Evolutionary conservation across 2,113 vertebrate genomes (phyloP).

Genomic region (Corydoras sp.): DNA sequence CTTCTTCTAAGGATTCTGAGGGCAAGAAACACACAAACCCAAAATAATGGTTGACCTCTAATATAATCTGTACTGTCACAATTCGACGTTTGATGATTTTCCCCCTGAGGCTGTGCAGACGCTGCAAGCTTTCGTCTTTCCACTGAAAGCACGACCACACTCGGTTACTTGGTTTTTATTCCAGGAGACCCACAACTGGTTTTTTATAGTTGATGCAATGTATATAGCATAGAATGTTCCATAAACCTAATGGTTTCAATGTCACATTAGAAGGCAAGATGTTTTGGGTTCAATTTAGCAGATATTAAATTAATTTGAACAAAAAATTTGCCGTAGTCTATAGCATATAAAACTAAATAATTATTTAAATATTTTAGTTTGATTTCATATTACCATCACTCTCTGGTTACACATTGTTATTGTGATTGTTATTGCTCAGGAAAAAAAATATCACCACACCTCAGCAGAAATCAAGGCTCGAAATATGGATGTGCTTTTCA

Average conservation of each 20-base stretch:
- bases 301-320: not conserved
- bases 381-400: too few species aligned
- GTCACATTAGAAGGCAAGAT: conserved; percentile 25
- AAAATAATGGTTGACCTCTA: conserved; percentile 53
- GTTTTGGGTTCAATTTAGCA: conserved; percentile 14
- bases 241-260: conserved; percentile 41
- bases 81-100: conserved; percentile 52
- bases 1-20: conserved; percentile 49
- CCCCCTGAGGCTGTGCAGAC: conserved; percentile 53
- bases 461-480: too few species aligned
- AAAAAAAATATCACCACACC: too few species aligned
- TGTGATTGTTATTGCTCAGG: too few species aligned
- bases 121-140: conserved; percentile 47
- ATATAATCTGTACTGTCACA: conserved; percentile 51
- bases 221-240: conserved; percentile 52
- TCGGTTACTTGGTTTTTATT: conserved; percentile 49
- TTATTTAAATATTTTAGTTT: too few species aligned
- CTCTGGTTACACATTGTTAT: too few species aligned
- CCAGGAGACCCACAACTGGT: conserved; percentile 47
- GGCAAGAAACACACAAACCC: conserved; percentile 56
- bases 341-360: too few species aligned
- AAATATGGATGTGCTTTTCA: too few species aligned
- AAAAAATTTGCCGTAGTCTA: too few species aligned
- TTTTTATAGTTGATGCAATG: conserved; percentile 44
- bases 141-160: conserved; percentile 52